A percentile compares a stretch with the other conserved stretches of the same genome.
phyloP scores from a whole-genome alignment of 1,140 invertebrate species.

The Ooceraea biroi region DNA sequence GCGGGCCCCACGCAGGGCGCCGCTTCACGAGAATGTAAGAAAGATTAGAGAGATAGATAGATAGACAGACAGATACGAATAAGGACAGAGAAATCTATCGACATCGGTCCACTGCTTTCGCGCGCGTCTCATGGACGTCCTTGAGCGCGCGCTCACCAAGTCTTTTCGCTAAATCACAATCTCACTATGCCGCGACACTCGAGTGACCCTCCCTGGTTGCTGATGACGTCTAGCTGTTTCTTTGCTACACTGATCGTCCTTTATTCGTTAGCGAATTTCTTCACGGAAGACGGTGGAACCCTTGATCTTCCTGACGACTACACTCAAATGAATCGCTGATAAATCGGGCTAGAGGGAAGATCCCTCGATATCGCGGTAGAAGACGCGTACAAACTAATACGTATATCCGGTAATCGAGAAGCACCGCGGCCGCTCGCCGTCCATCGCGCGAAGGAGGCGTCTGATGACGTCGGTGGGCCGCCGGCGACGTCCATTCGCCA shows the following conservation, averaged over 20 bases:
- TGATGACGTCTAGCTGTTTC: neutral
- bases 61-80: constrained; percentile 69
- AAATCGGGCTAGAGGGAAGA: neutral
- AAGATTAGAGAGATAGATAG: constrained; percentile 56
- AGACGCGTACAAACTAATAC: constrained; percentile 76
- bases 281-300: too few species aligned
- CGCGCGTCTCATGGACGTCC: constrained; percentile 33
- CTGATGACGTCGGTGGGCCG: constrained; percentile 5
- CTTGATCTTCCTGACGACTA: constrained; percentile 15
- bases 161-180: constrained; percentile 68
- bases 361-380: constrained; percentile 56
- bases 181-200: constrained; percentile 69
- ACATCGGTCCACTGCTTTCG: constrained; percentile 35
- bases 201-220: constrained; percentile 41
- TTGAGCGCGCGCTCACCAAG: constrained; percentile 22
- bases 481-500: constrained; percentile 10
- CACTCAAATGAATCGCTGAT: constrained; percentile 16
- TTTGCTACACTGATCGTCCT: neutral
- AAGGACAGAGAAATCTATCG: constrained; percentile 68
- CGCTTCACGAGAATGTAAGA: constrained; percentile 70
- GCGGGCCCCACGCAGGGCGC: constrained; percentile 73
- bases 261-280: neutral
- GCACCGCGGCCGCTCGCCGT: constrained; percentile 62
- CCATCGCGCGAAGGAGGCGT: neutral
- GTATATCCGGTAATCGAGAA: constrained; percentile 78